Percentiles rank a stretch among this genome's conserved stretches.
Evolutionary conservation across 2,888 invertebrate genomes (phyloP).

Genomic region (Caenorhabditis angaria): DNA sequence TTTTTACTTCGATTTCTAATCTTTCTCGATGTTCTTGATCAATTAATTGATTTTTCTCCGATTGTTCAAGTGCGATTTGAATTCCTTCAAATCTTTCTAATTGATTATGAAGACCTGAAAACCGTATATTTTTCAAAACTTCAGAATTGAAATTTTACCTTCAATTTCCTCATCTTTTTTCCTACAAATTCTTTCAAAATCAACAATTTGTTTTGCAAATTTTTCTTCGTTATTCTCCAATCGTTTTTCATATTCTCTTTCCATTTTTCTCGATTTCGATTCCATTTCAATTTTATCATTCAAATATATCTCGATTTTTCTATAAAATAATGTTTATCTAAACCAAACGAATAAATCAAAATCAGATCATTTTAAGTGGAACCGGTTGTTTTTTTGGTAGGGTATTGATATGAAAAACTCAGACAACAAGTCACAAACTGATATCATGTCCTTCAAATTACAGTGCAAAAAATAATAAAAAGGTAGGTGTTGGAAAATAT

Average conservation of each 20-base stretch:
- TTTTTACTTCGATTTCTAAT: constrained; percentile 24
- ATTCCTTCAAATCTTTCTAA: background rate
- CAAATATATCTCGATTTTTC: constrained; percentile 18
- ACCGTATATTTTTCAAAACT: background rate
- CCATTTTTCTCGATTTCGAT: constrained; percentile 16
- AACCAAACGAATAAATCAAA: background rate
- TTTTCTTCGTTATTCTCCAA: constrained; percentile 13
- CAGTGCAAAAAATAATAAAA: too few species aligned
- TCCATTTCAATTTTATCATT: constrained; percentile 22
- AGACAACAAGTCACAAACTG: background rate
- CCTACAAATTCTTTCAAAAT: constrained; percentile 10
- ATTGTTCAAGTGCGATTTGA: constrained; percentile 15
- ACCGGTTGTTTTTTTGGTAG: background rate
- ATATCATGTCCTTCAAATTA: background rate
- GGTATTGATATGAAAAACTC: background rate
- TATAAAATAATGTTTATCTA: background rate
- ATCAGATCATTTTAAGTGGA: background rate
- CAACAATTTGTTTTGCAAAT: background rate
- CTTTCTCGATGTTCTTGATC: constrained; percentile 31
- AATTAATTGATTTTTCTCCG: constrained; percentile 16
- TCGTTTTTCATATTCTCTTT: constrained; percentile 17
- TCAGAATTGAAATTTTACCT: constrained; percentile 6
- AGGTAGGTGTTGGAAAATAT: too few species aligned
- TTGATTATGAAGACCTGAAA: background rate
- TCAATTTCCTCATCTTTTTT: constrained; percentile 20